phyloP scores from a whole-genome alignment of 2,113 vertebrate genomes.

The Elephas maximus region DNA sequence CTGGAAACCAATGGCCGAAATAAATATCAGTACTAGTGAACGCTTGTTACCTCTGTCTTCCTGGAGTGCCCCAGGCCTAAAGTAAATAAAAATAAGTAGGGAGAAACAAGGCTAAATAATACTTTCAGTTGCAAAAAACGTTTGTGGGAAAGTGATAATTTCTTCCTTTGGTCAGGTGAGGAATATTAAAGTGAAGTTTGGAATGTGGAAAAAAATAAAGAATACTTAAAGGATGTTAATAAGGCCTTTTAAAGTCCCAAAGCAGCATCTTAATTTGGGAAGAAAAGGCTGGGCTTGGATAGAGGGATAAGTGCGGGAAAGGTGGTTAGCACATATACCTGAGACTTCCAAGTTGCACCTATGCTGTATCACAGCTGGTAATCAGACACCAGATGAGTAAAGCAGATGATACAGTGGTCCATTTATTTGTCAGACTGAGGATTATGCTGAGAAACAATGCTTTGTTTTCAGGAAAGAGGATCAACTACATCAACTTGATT shows the following conservation, averaged over 20 bases:
- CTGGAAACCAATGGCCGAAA: not conserved
- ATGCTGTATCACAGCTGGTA: not conserved
- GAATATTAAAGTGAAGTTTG: not conserved
- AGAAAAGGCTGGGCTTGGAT: not conserved
- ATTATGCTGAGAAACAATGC: not conserved
- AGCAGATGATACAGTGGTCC: not conserved
- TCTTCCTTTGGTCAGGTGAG: not conserved
- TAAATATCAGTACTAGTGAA: not conserved
- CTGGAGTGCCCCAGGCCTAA: not conserved
- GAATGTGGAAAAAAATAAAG: not conserved
- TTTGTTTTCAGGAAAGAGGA: not conserved
- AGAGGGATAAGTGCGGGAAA: not conserved
- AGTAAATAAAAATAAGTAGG: conserved; percentile 6
- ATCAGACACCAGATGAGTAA: not conserved
- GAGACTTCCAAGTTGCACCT: rapidly evolving
- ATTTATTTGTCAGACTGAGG: not conserved
- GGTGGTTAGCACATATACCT: rapidly evolving
- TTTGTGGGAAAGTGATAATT: not conserved
- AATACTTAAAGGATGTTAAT: not conserved
- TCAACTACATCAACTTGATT: not conserved
- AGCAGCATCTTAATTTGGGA: not conserved
- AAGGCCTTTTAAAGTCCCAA: not conserved
- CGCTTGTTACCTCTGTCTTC: not conserved
- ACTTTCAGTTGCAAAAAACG: not conserved
- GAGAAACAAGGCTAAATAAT: not conserved